Evolutionary conservation across 2,888 invertebrate genomes (phyloP), one percentile per base, ranked within the genome.

Genomic region (Cryptocheilus praepositus): DNA sequence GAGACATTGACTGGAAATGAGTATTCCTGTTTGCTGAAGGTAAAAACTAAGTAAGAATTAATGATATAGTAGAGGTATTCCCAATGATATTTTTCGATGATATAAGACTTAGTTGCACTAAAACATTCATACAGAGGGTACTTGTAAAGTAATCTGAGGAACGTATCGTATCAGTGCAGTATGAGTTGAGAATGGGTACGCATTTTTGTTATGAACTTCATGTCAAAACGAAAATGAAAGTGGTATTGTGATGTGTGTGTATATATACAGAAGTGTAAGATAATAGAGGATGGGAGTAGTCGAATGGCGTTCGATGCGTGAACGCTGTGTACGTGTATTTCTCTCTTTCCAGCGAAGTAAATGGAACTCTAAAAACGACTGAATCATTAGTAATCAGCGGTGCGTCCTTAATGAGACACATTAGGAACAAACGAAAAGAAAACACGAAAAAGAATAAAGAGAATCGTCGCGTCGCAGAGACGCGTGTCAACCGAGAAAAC

Each of bases 31-130:
- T 83, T 78, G 82, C 78, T 77, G 77, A 81, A 71, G 78, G 67
- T 81, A 73, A 76, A 74, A 73, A 76, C 46, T 74, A 81, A 73
- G 77, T 70, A 70, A 54, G 83, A 83, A 82, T 77, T 81, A 81
- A 81, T 83, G 81, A 81, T 81, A 83, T 77, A 84, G 80, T 85
- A 86, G 83, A 85, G 82, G 83, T 85, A 86, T 84, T 85, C 80
- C 83, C 82, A 82, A 83, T 84, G 80, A 87, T 87, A 86, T 86
- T 86, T 87, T 82, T 86, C 84, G 84, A 86, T 81, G 84, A 85
- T 83, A 82, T 78, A 81, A 84, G 81, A 82, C 83, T 84, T 82
- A 81, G 83, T 84, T 85, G 79, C 84, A 80, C 82, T 73, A 73
- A 70, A 79, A 76, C 73, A 79, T 80, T 82, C 74, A 67, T 76